These are phyloP conservation scores for Vultur gryphus DNA, from an alignment of 2,797 vertebrate species.

Conservation along the genomic window DNA sequence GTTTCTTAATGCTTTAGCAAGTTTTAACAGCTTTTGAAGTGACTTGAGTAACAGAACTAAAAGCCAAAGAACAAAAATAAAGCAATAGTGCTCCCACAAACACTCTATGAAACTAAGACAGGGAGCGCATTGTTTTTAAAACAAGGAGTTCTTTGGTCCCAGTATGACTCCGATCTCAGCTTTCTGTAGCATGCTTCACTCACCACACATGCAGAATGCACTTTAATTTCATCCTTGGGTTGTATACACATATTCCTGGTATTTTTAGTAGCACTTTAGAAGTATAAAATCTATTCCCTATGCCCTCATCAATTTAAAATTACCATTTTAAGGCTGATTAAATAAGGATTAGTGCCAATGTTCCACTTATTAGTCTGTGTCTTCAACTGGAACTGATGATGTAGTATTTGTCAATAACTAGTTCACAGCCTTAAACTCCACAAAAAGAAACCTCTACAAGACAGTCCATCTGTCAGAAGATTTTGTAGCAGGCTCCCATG, in stretches of 20 bases:
- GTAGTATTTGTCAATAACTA: slow-evolving; percentile 82
- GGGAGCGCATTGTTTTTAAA: not conserved
- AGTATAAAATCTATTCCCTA: slow-evolving; percentile 78
- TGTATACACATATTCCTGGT: slow-evolving; percentile 58
- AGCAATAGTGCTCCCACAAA: not conserved
- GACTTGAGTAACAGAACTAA: not conserved
- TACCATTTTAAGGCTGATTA: slow-evolving; percentile 85
- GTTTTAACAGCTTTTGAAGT: not conserved
- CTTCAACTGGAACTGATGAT: slow-evolving; percentile 82
- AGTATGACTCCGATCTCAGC: not conserved
- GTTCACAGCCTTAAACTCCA: slow-evolving; percentile 74
- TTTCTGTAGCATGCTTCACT: slow-evolving; percentile 27
- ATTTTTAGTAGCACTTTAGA: slow-evolving; percentile 78
- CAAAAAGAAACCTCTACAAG: slow-evolving; percentile 70
- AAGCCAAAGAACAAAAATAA: not conserved
- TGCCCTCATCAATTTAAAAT: slow-evolving; percentile 81
- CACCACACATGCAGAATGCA: slow-evolving; percentile 28
- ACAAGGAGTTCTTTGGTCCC: not conserved
- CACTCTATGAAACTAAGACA: not conserved
- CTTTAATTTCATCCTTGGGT: slow-evolving; percentile 72
- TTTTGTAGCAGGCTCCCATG: slow-evolving; percentile 66
- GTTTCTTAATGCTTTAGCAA: not conserved
- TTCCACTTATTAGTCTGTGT: slow-evolving; percentile 82
- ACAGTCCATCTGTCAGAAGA: slow-evolving; percentile 72
- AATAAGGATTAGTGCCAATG: slow-evolving; percentile 84